Evolutionary conservation across 2,797 vertebrate genomes (phyloP), one percentile per base, ranked within the genome.

Genomic region (Hippoglossus hippoglossus): DNA sequence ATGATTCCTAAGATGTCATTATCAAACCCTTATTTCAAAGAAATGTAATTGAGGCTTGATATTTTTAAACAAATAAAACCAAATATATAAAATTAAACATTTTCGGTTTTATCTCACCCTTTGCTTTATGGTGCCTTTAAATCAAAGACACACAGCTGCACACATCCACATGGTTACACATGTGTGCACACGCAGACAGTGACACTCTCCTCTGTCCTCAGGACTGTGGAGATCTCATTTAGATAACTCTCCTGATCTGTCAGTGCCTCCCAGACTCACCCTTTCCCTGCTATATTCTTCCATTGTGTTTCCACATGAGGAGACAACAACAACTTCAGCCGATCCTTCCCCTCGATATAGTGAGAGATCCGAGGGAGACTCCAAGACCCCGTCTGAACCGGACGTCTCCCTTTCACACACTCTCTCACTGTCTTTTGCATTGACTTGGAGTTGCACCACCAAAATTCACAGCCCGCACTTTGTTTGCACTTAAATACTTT

Each of bases 161-260:
- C 61, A 53, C 49, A 49, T 63, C 39, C 61, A 46, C 55, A 49
- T 2, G 31, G 25, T 63, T 25, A 71, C 62, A 71, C 52, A 60
- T 54, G 53, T 71, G 51, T 70, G 55, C 74, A 67, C 63, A 3
- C 0, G 21, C 53, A 65, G 72, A 72, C 64, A 31, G 65, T 46
- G 71, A 69, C 78, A 78, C 74, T 51, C 56, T 61, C 55, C 31
- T 63, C 75, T 78, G 61, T 84, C 75, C 71, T 74, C 71, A 62
- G 71, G 75, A 73, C 67, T 54, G 79, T 71, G 83, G 67, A 87
- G 89, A 91, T 91, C 82, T 91, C 81, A 92, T 89, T 89, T 86
- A 88, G 91, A 89, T 89, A 85, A 68, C 73, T 70, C 60, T 58
- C 13, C 68, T 74, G 80, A 85, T 87, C 84, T 86, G 60, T 74